Percentiles rank a stretch among this genome's conserved stretches.
Conservation (phyloP, 30 jellyfish, hydroid and myxozoan species). For the Phacellophora camtschatica region DNA sequence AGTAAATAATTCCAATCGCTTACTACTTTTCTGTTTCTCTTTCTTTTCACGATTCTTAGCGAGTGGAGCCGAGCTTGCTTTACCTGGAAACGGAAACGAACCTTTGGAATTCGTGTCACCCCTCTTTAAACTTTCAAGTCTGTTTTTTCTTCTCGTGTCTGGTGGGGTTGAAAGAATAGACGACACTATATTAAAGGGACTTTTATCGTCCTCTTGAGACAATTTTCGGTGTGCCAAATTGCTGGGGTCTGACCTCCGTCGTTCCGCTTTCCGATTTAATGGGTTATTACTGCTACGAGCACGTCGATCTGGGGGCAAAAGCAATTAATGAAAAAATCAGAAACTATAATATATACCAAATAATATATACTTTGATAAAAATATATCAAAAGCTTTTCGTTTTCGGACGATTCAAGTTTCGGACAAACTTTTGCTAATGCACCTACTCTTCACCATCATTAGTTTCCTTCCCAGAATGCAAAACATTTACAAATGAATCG, state of each 20-base stretch:
- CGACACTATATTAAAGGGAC: conserved; percentile 9
- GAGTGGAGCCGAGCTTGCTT: background rate
- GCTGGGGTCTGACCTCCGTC: conserved; percentile 37
- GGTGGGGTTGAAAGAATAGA: conserved; percentile 6
- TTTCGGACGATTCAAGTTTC: no score
- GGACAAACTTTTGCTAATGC: no score
- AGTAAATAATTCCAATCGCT: background rate
- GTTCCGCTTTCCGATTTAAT: background rate
- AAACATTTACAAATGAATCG: no score
- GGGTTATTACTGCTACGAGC: background rate
- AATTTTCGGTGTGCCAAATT: background rate
- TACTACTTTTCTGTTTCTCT: background rate
- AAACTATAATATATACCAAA: no score
- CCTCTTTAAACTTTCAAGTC: background rate
- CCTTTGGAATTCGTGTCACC: background rate
- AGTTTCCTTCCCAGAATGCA: no score
- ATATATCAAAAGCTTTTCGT: background rate
- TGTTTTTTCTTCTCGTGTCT: background rate
- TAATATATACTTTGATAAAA: no score
- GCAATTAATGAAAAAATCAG: no score
- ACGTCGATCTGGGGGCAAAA: background rate
- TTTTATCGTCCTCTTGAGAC: conserved; percentile 9
- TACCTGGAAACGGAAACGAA: background rate
- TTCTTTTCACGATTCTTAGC: background rate
- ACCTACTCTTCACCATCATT: no score